phyloP scores from a whole-genome alignment of 2,888 invertebrate species.

The Adela reaumurella region DNA sequence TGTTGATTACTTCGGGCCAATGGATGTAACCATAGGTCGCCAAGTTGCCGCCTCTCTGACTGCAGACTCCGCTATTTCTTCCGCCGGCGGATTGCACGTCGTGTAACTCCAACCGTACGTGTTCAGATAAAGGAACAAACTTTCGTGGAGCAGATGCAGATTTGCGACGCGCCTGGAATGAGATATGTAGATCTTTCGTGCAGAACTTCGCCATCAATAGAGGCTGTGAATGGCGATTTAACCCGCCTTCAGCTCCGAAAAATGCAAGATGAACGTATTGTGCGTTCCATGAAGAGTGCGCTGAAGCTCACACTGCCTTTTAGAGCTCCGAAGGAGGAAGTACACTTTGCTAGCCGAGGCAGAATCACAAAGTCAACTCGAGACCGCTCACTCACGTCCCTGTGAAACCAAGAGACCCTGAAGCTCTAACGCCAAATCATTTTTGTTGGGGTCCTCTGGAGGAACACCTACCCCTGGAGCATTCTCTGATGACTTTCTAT shows the following conservation, averaged over 20 bases:
- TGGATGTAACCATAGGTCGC: conserved; percentile 2
- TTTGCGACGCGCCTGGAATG: neutral
- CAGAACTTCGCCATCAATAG: neutral
- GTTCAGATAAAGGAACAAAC: conserved; percentile 1
- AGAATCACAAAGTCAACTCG: conserved; percentile 10
- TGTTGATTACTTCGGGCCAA: conserved; percentile 3
- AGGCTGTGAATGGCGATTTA: conserved; percentile 1
- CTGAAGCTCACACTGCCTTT: neutral
- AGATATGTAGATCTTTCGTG: neutral
- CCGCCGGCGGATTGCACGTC: neutral
- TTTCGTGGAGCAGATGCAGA: conserved; percentile 1
- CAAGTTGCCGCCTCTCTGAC: conserved; percentile 1
- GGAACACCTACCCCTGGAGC: conserved; percentile 6
- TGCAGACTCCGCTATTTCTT: neutral
- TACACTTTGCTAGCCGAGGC: conserved; percentile 10
- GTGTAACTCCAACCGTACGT: neutral
- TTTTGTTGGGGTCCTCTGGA: conserved; percentile 10
- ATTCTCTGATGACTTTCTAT: conserved; percentile 7
- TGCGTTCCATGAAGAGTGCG: neutral
- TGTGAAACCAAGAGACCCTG: conserved; percentile 8
- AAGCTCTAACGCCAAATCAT: conserved; percentile 17
- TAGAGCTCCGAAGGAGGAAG: conserved; percentile 7
- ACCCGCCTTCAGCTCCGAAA: neutral
- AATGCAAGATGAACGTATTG: neutral
- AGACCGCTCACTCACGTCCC: neutral